Evolutionary conservation across 2,888 invertebrate genomes (phyloP).

Genomic region (Uropetala carovei): DNA sequence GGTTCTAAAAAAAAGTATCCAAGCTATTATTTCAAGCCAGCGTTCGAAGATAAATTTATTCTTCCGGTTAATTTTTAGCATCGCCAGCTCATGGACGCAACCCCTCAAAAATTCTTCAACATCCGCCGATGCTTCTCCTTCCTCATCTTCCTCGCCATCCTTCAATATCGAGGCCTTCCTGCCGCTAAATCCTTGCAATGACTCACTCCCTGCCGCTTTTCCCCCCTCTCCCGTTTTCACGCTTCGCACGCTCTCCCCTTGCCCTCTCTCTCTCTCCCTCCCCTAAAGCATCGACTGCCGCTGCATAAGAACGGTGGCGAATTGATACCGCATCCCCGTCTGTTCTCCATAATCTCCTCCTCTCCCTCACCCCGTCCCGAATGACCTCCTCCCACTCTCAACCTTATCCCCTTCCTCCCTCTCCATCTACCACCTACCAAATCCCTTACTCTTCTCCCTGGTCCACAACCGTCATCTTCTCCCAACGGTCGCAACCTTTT

Average conservation of each 20-base stretch:
- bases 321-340: slow-evolving; percentile 52
- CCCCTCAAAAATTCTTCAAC: neutral
- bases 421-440: too few species aligned
- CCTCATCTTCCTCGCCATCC: slow-evolving; percentile 26
- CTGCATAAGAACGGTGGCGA: slow-evolving; percentile 61
- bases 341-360: slow-evolving; percentile 35
- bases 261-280: neutral
- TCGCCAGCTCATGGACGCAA: neutral
- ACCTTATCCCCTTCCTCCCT: neutral
- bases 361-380: neutral
- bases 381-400: neutral
- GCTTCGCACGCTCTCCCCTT: neutral
- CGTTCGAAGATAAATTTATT: neutral
- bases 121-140: neutral
- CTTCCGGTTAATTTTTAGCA: neutral
- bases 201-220: neutral
- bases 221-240: slow-evolving; percentile 3
- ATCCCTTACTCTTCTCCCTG: too few species aligned
- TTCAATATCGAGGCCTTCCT: slow-evolving; percentile 45
- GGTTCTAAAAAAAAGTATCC: too few species aligned
- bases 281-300: neutral
- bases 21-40: too few species aligned
- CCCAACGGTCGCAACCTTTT: slow-evolving; percentile 52
- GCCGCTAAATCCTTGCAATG: slow-evolving; percentile 42
- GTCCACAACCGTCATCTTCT: neutral